phyloP scores from a whole-genome alignment of 2,797 vertebrate genomes.

The Megalops cyprinoides region DNA sequence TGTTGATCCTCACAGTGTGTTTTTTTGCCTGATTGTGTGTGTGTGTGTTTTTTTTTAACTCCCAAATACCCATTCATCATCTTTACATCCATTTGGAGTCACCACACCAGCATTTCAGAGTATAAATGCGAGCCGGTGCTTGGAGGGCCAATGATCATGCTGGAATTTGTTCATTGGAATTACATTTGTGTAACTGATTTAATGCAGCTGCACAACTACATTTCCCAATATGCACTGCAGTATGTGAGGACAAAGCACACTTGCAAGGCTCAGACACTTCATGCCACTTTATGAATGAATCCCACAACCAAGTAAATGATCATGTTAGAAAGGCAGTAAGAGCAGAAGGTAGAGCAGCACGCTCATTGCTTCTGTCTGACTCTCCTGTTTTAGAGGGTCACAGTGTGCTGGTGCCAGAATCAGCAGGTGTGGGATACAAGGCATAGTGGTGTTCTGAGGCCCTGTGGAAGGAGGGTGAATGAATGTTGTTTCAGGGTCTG shows the following conservation, averaged over 20 bases:
- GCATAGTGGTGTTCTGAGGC: not conserved
- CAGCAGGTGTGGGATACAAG: not conserved
- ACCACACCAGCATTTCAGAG: not conserved
- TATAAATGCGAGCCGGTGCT: not conserved
- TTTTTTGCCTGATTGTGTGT: not conserved
- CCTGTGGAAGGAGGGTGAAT: not conserved
- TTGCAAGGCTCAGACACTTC: not conserved
- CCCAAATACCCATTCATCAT: not conserved
- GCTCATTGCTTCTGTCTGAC: not conserved
- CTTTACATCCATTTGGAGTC: not conserved
- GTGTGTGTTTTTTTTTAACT: not conserved
- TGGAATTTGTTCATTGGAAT: not conserved
- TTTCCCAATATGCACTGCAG: not conserved
- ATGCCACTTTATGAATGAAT: not conserved
- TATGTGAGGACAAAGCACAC: not conserved
- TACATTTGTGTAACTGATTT: not conserved
- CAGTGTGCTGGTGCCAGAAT: not conserved
- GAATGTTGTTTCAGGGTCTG: not conserved
- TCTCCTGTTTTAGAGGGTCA: not conserved
- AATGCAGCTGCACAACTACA: not conserved
- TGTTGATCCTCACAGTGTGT: not conserved
- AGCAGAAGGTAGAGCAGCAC: not conserved
- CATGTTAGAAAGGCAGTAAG: not conserved
- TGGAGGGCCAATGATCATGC: not conserved
- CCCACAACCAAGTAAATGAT: not conserved